A percentile compares a stretch with the other conserved stretches of the same genome.
Evolutionary conservation across 2,888 invertebrate species (phyloP).

Genomic region (Ceraclea dissimilis): DNA sequence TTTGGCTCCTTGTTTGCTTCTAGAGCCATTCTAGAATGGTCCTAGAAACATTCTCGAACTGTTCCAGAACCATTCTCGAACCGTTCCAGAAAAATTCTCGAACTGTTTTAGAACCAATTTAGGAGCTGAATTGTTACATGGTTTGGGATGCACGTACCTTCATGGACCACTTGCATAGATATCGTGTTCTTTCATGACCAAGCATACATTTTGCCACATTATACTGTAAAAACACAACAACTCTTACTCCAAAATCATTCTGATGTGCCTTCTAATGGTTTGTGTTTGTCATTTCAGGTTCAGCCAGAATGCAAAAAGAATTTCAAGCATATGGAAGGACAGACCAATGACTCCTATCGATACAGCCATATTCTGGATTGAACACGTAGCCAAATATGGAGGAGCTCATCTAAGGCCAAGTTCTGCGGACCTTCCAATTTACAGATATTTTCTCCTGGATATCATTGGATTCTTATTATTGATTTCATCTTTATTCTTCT

Average conservation of each 20-base stretch:
- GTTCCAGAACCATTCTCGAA: too few relatives aligned
- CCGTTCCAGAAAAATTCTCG: too few relatives aligned
- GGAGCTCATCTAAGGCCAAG: slow-evolving; percentile 33
- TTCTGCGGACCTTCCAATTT: slow-evolving; percentile 36
- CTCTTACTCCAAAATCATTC: too few relatives aligned
- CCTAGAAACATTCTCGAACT: too few relatives aligned
- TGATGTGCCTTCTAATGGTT: too few relatives aligned
- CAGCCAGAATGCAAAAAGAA: slow-evolving; percentile 37
- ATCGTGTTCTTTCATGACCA: neutral
- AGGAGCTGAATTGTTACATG: neutral
- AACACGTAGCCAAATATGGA: slow-evolving; percentile 41
- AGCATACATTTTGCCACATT: too few relatives aligned
- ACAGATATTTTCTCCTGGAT: slow-evolving; percentile 41
- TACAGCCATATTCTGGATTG: slow-evolving; percentile 52
- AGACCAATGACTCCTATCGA: slow-evolving; percentile 46
- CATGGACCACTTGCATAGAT: neutral
- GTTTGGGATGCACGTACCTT: neutral
- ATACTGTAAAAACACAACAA: too few relatives aligned
- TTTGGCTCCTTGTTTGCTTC: too few relatives aligned
- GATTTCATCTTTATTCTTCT: neutral
- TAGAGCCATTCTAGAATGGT: too few relatives aligned
- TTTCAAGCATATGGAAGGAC: slow-evolving; percentile 47
- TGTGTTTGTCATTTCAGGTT: too few relatives aligned
- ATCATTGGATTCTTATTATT: slow-evolving; percentile 36
- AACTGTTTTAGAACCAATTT: too few relatives aligned